Evolutionary conservation across 1,140 invertebrate genomes (phyloP).

Genomic region (Ips typographus): DNA sequence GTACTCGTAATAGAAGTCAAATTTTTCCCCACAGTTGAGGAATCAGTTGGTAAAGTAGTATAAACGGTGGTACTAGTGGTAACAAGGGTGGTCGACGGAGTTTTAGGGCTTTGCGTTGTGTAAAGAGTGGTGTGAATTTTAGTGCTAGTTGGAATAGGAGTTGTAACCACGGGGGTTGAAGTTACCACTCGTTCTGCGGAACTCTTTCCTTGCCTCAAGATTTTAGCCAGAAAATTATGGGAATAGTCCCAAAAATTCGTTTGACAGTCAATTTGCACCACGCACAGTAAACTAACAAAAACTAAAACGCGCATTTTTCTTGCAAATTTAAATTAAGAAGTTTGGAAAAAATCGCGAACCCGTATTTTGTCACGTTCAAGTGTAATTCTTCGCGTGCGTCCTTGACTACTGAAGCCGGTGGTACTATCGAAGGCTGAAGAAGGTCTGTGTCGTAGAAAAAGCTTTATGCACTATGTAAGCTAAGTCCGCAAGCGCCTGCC

Average conservation of each 20-base stretch:
- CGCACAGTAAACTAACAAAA: conserved; percentile 41
- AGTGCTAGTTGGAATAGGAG: conserved; percentile 15
- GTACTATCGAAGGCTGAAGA: conserved; percentile 44
- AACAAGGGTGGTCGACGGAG: conserved; percentile 20
- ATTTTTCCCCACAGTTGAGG: conserved; percentile 11
- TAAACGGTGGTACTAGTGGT: conserved; percentile 18
- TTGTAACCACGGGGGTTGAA: conserved; percentile 22
- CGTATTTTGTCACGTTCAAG: conserved; percentile 29
- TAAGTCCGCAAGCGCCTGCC: conserved; percentile 40
- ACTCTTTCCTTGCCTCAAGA: conserved; percentile 47
- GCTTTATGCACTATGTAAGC: conserved; percentile 47
- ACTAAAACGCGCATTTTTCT: conserved; percentile 44
- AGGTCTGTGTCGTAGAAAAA: conserved; percentile 44
- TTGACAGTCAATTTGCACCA: conserved; percentile 39
- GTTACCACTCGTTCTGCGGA: conserved; percentile 17
- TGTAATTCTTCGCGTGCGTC: conserved; percentile 34
- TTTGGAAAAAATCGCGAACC: conserved; percentile 36
- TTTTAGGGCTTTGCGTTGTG: conserved; percentile 35
- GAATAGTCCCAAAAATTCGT: conserved; percentile 49
- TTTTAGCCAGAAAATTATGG: conserved; percentile 44
- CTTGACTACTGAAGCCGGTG: conserved; percentile 41
- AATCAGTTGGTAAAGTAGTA: conserved; percentile 25
- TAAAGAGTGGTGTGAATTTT: conserved; percentile 21
- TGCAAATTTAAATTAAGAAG: conserved; percentile 19
- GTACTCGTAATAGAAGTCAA: conserved; percentile 17